Percentiles rank a stretch among this genome's conserved stretches.
These are phyloP conservation scores for Nautilus pompilius DNA, from an alignment of 1,140 invertebrate species.

Conservation along the genomic window DNA sequence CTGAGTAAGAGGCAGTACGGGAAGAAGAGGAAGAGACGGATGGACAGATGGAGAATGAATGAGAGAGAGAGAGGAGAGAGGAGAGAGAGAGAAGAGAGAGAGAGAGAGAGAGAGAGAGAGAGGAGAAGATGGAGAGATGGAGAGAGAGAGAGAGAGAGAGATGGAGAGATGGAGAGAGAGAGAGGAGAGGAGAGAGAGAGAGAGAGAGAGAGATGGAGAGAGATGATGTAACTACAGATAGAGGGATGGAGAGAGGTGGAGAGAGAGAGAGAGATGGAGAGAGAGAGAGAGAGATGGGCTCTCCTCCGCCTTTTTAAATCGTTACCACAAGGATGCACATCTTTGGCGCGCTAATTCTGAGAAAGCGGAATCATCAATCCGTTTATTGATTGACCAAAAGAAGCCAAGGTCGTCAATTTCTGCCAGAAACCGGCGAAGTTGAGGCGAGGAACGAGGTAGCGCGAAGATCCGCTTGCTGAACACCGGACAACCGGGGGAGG, in stretches of 20 bases:
- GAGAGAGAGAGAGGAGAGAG: not conserved
- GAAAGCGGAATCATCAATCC: constrained; percentile 3
- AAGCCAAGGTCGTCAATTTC: constrained; percentile 1
- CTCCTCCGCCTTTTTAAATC: not conserved
- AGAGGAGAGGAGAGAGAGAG: constrained; percentile 6
- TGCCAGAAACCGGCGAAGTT: constrained; percentile 3
- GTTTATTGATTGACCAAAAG: constrained; percentile 8
- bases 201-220: not conserved
- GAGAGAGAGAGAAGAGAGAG: not conserved
- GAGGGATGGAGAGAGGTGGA: constrained; percentile 2
- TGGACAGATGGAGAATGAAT: too few species aligned
- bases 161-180: constrained; percentile 6
- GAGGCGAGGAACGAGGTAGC: not conserved
- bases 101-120: constrained; percentile 12
- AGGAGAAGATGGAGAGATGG: not conserved
- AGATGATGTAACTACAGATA: too few species aligned
- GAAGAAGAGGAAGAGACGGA: too few species aligned
- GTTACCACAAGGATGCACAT: not conserved
- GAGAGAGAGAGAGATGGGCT: not conserved
- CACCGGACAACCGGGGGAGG: too few species aligned
- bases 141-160: not conserved
- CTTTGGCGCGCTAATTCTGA: constrained; percentile 8
- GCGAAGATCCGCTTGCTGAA: too few species aligned
- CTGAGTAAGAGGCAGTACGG: too few species aligned
- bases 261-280: constrained; percentile 4